Evolutionary conservation across 2,113 vertebrate genomes (phyloP).

Genomic region (Hippoglossus stenolepis): DNA sequence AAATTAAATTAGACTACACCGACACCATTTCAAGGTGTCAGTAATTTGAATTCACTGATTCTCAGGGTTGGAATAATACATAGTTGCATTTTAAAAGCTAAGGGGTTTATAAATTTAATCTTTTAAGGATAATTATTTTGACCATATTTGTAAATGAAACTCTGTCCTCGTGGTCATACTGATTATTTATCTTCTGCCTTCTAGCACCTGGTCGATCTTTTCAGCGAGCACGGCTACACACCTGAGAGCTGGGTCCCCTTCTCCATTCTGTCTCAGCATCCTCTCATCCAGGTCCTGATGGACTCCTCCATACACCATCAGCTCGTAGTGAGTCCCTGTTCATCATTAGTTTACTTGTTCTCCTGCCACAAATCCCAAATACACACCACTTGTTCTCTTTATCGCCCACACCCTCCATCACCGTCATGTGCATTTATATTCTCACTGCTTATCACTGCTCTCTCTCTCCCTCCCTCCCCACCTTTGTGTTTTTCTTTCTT

Average conservation of each 20-base stretch:
- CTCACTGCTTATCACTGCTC: not conserved
- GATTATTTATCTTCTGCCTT: slow-evolving; percentile 17
- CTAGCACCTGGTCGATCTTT: slow-evolving; percentile 79
- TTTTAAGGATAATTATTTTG: not conserved
- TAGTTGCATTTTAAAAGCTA: not conserved
- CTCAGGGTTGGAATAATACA: too few species aligned
- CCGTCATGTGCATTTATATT: not conserved
- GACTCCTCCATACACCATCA: slow-evolving; percentile 79
- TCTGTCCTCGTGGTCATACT: not conserved
- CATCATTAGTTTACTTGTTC: not conserved
- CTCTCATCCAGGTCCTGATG: slow-evolving; percentile 84
- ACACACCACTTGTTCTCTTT: not conserved
- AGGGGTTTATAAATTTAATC: not conserved
- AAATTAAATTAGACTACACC: too few species aligned
- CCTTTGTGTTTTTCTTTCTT: not conserved
- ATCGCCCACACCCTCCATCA: not conserved
- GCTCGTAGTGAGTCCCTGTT: slow-evolving; percentile 84
- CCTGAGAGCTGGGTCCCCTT: slow-evolving; percentile 79
- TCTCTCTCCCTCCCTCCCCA: not conserved
- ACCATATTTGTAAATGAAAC: not conserved
- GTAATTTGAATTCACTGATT: too few species aligned
- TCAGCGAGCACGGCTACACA: slow-evolving; percentile 81
- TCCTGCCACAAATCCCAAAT: not conserved
- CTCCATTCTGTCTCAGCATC: slow-evolving; percentile 84
- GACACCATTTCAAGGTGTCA: too few species aligned